Evolutionary conservation across 2,888 invertebrate species (phyloP).

Genomic region (Molorchus minor): DNA sequence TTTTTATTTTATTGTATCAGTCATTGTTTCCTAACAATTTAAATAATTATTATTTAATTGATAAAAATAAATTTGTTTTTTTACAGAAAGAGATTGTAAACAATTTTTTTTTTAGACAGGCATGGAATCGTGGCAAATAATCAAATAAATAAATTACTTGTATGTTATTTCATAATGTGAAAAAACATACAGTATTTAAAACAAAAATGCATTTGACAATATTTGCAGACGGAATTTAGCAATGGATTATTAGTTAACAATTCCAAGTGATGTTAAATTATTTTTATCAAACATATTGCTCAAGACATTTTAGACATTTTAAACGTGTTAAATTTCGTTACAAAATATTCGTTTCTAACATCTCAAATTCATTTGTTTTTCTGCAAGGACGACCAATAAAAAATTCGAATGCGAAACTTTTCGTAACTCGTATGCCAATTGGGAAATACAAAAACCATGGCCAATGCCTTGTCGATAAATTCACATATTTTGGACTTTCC

Average conservation of each 20-base stretch:
- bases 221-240: background rate
- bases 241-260: background rate
- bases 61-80: too few species aligned
- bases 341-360: constrained; percentile 12
- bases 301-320: background rate
- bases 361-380: constrained; percentile 8
- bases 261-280: background rate
- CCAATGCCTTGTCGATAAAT: background rate
- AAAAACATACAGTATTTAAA: too few species aligned
- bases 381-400: constrained; percentile 7
- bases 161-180: too few species aligned
- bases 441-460: background rate
- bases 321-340: constrained; percentile 13
- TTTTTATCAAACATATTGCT: background rate
- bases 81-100: too few species aligned
- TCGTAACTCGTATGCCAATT: constrained; percentile 12
- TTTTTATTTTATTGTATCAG: too few species aligned
- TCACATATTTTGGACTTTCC: background rate
- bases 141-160: too few species aligned
- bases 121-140: too few species aligned
- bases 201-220: too few species aligned
- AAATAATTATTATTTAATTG: too few species aligned
- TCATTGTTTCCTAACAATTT: too few species aligned
- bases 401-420: constrained; percentile 1
- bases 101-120: too few species aligned